phyloP scores from a whole-genome alignment of 2,888 invertebrate genomes.

The Hypolimnas misippus region DNA sequence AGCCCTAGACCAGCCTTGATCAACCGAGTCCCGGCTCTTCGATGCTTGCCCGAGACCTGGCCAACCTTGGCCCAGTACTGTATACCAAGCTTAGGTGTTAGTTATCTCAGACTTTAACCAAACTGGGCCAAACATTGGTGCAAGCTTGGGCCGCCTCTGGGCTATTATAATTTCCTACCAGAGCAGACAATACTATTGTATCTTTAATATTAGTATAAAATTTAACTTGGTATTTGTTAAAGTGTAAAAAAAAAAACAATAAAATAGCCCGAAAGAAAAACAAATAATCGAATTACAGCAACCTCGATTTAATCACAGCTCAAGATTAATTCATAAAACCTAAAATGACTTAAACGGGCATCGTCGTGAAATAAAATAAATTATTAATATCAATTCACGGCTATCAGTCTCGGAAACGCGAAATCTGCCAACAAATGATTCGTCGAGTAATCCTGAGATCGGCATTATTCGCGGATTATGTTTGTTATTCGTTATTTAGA shows the following conservation, averaged over 20 bases:
- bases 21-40: too few species aligned
- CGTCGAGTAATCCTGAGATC: slow-evolving; percentile 39
- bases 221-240: too few species aligned
- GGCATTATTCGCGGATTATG: slow-evolving; percentile 59
- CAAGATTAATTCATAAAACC: slow-evolving; percentile 3
- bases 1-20: too few species aligned
- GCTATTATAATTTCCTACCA: too few species aligned
- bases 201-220: too few species aligned
- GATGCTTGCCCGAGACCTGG: too few species aligned
- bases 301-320: background rate
- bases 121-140: too few species aligned
- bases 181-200: too few species aligned
- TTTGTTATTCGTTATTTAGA: slow-evolving; percentile 57
- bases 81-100: too few species aligned
- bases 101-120: too few species aligned
- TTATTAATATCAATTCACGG: slow-evolving; percentile 36
- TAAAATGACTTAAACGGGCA: slow-evolving; percentile 12
- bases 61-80: too few species aligned
- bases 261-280: background rate
- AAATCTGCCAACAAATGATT: slow-evolving; percentile 41
- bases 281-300: background rate
- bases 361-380: slow-evolving; percentile 24
- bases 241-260: background rate
- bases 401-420: slow-evolving; percentile 37
- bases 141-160: too few species aligned